Evolutionary conservation across 1,140 invertebrate genomes (phyloP).

Genomic region (Triops cancriformis): DNA sequence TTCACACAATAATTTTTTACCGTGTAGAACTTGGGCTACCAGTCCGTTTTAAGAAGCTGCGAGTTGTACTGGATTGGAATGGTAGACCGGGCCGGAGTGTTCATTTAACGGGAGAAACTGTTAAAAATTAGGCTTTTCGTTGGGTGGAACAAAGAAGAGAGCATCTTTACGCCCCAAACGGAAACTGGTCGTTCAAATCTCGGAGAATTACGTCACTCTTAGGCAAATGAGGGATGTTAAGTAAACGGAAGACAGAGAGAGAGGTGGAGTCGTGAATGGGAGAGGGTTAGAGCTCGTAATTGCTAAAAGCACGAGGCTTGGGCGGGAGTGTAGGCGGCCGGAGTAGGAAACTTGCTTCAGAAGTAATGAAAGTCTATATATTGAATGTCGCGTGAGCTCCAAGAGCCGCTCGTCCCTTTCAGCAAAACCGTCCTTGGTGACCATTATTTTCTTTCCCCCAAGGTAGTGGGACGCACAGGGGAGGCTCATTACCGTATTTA

Average conservation of each 20-base stretch:
- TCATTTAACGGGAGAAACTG: no score
- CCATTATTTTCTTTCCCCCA: background rate
- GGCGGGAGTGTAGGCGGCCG: background rate
- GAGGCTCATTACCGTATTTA: background rate
- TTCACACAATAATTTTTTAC: no score
- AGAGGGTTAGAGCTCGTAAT: background rate
- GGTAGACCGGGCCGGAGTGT: no score
- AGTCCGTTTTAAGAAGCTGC: no score
- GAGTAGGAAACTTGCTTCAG: background rate
- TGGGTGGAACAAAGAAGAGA: no score
- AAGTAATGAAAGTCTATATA: conserved; percentile 14
- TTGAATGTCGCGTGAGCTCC: conserved; percentile 8
- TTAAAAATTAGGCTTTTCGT: no score
- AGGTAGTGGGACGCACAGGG: background rate
- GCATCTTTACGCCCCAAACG: no score
- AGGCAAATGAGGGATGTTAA: background rate
- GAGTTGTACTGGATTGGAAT: no score
- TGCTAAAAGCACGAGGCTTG: background rate
- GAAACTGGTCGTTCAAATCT: background rate
- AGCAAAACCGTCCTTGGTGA: background rate
- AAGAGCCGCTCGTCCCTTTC: background rate
- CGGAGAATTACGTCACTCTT: background rate
- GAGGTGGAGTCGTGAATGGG: background rate
- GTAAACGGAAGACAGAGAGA: background rate
- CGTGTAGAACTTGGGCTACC: no score